phyloP scores from a whole-genome alignment of 2,113 vertebrate genomes.

The Oxyruncus cristatus region DNA sequence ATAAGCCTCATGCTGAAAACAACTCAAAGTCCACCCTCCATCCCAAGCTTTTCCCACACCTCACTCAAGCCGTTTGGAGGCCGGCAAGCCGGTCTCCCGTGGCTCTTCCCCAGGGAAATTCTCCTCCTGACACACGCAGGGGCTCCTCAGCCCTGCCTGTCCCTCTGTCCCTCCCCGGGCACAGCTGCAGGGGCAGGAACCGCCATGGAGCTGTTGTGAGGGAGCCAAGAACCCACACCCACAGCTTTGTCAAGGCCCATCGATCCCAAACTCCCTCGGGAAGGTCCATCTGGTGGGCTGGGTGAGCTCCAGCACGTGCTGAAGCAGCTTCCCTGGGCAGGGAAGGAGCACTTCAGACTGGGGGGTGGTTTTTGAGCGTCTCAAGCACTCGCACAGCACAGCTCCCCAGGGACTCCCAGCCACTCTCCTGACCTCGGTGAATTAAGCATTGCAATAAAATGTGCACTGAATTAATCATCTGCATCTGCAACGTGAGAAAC shows the following conservation, averaged over 20 bases:
- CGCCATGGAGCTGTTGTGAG: constrained; percentile 48
- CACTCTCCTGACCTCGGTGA: background rate
- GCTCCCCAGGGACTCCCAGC: background rate
- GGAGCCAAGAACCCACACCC: constrained; percentile 39
- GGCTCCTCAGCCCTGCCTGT: constrained; percentile 4
- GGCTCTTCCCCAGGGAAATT: constrained; percentile 1
- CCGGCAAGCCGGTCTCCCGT: background rate
- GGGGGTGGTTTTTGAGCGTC: too few species aligned
- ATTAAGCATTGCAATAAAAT: constrained; percentile 5
- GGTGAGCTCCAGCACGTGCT: constrained; percentile 64
- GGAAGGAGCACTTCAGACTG: background rate
- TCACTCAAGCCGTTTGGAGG: background rate
- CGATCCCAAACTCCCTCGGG: constrained; percentile 64
- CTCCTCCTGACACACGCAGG: background rate
- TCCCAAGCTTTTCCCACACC: background rate
- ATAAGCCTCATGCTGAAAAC: background rate
- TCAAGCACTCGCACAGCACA: background rate
- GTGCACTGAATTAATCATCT: constrained; percentile 37
- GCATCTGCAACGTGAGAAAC: constrained; percentile 10
- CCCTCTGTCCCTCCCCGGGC: background rate
- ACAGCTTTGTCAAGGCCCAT: constrained; percentile 66
- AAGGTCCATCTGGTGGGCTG: constrained; percentile 50
- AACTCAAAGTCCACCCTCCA: background rate
- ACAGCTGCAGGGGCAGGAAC: constrained; percentile 63
- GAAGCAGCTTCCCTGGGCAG: constrained; percentile 8